These are phyloP conservation scores for Cromileptes altivelis DNA, from an alignment of 2,113 vertebrate genomes.

Conservation along the genomic window DNA sequence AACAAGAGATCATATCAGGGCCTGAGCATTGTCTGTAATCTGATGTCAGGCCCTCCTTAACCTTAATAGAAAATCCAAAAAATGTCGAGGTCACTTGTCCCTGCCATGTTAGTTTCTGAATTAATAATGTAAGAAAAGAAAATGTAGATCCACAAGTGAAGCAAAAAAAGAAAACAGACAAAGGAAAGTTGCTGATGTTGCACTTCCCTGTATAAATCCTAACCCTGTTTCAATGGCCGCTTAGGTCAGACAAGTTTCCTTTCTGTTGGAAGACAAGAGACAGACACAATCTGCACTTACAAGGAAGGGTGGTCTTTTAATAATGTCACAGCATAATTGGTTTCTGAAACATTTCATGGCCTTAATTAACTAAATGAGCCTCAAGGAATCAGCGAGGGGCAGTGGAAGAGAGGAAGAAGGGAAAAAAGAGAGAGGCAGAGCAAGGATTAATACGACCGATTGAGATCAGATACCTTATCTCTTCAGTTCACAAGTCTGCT, in stretches of 20 bases:
- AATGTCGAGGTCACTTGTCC: conserved; percentile 23
- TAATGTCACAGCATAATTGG: conserved; percentile 83
- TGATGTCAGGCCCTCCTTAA: conserved; percentile 43
- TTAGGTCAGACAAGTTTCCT: conserved; percentile 66
- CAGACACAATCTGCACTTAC: conserved; percentile 73
- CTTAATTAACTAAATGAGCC: conserved; percentile 84
- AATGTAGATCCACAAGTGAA: conserved; percentile 37
- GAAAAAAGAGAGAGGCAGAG: conserved; percentile 24
- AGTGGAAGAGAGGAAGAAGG: conserved; percentile 33
- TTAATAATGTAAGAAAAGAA: conserved; percentile 45
- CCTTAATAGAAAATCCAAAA: conserved; percentile 48
- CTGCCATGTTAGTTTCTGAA: conserved; percentile 12
- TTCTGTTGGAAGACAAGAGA: conserved; percentile 64
- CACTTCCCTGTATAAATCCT: conserved; percentile 60
- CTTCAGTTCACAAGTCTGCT: conserved; percentile 65
- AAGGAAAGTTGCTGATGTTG: conserved; percentile 73
- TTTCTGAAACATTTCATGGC: conserved; percentile 82
- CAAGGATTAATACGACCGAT: conserved; percentile 53
- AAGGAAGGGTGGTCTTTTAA: conserved; percentile 79
- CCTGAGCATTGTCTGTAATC: conserved; percentile 43
- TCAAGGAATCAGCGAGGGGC: conserved; percentile 66
- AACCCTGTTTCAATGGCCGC: conserved; percentile 48
- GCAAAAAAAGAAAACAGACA: conserved; percentile 42
- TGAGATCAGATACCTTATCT: conserved; percentile 77
- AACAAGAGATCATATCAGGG: conserved; percentile 53